Percentiles rank a stretch among this genome's conserved stretches.
phyloP scores from a whole-genome alignment of 2,113 vertebrate species.

The Myotis brandtii region DNA sequence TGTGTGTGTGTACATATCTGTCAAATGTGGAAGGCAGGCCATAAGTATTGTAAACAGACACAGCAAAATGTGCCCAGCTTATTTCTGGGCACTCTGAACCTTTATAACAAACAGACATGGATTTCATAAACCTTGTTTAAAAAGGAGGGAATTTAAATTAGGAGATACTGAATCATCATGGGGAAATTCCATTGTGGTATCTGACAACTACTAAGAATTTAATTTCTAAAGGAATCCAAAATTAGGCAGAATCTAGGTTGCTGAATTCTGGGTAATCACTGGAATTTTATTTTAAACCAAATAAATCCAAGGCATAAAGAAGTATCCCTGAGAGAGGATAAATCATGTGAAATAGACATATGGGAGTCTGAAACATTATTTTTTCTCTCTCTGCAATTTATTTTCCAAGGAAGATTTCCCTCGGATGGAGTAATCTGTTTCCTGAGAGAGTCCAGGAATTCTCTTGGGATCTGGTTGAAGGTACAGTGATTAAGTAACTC shows the following conservation, averaged over 20 bases:
- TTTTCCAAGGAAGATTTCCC: slow-evolving; percentile 64
- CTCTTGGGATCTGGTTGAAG: slow-evolving; percentile 44
- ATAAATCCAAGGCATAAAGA: slow-evolving; percentile 33
- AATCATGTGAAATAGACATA: slow-evolving; percentile 54
- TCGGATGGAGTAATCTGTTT: slow-evolving; percentile 57
- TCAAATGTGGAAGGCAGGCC: not conserved
- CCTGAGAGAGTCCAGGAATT: slow-evolving; percentile 29
- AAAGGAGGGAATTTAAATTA: not conserved
- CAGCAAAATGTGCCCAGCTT: not conserved
- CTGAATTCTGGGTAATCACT: slow-evolving; percentile 22
- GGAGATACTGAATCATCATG: slow-evolving; percentile 27
- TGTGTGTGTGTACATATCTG: too few relatives aligned
- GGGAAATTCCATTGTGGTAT: not conserved
- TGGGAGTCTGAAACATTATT: not conserved
- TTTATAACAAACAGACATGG: not conserved
- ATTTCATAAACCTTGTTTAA: not conserved
- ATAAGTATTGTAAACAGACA: not conserved
- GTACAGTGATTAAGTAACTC: slow-evolving; percentile 41
- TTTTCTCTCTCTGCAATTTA: not conserved
- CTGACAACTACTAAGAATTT: slow-evolving; percentile 37
- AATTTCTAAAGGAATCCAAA: slow-evolving; percentile 13
- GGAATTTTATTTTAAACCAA: slow-evolving; percentile 58
- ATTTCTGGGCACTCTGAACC: not conserved
- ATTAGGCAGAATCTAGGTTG: not conserved
- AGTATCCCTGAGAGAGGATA: not conserved